Percentiles rank a stretch among this genome's conserved stretches.
These are phyloP conservation scores for Drosophila kanekoi DNA, from an alignment of 2,888 invertebrate species.

Conservation along the genomic window DNA sequence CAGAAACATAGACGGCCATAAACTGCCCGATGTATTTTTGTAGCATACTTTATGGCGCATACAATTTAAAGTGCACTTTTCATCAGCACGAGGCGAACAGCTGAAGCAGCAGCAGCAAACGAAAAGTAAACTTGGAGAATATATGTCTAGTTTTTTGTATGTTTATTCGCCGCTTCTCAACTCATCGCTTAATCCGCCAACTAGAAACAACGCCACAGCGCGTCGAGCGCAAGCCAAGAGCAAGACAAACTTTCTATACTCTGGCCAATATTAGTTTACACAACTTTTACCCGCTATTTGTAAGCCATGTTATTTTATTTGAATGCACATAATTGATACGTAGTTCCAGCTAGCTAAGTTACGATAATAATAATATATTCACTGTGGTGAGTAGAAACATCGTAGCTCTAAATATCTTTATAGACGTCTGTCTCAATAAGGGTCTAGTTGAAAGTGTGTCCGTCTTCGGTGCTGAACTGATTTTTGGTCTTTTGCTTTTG, in stretches of 20 bases:
- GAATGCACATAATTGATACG: neutral
- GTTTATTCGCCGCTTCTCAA: conserved; percentile 49
- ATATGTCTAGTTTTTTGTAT: conserved; percentile 39
- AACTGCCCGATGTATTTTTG: conserved; percentile 40
- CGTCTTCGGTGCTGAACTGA: conserved; percentile 5
- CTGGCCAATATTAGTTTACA: conserved; percentile 14
- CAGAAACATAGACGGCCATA: neutral
- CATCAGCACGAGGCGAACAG: conserved; percentile 30
- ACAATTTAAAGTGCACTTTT: conserved; percentile 64
- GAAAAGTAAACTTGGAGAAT: conserved; percentile 52
- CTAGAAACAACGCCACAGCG: conserved; percentile 36
- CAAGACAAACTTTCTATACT: conserved; percentile 50
- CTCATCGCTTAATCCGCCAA: conserved; percentile 71
- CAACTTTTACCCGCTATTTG: conserved; percentile 2
- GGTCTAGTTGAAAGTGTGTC: conserved; percentile 25
- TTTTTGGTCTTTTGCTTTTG: conserved; percentile 21
- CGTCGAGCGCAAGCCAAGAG: conserved; percentile 13
- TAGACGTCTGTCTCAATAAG: no score
- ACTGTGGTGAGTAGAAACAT: no score
- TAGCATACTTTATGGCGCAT: conserved; percentile 51
- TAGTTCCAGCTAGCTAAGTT: no score
- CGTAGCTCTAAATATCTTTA: no score
- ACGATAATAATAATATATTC: neutral
- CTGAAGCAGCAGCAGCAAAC: conserved; percentile 28
- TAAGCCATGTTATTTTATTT: neutral